phyloP scores from a whole-genome alignment of 1,140 invertebrate genomes.

The Probaryconus sp. region DNA sequence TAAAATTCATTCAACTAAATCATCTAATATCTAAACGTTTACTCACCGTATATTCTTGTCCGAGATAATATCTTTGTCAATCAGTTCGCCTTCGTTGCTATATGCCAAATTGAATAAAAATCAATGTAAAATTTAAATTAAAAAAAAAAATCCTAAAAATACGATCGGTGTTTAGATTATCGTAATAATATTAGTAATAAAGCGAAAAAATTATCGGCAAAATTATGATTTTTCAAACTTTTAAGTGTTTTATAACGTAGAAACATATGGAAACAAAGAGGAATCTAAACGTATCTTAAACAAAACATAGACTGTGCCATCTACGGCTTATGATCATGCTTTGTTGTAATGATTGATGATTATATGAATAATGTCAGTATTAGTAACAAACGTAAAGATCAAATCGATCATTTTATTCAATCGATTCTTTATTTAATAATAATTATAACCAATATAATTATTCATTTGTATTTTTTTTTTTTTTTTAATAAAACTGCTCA shows the following conservation, averaged over 20 bases:
- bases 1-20: conserved; percentile 39
- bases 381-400: neutral
- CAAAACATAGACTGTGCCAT: conserved; percentile 39
- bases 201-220: conserved; percentile 28
- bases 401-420: no score
- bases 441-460: no score
- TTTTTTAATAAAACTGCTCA: no score
- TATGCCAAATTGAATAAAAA: conserved; percentile 57
- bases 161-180: no score
- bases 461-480: neutral
- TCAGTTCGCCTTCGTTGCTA: conserved; percentile 52
- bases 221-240: no score
- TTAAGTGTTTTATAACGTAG: no score
- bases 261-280: neutral
- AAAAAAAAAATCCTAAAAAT: conserved; percentile 42
- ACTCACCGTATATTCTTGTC: conserved; percentile 89
- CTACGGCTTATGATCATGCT: conserved; percentile 46
- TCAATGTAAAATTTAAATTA: conserved; percentile 47
- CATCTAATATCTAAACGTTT: conserved; percentile 53
- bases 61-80: conserved; percentile 81
- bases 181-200: conserved; percentile 37
- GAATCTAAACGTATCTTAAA: neutral
- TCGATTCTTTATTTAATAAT: neutral
- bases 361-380: neutral
- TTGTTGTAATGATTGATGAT: conserved; percentile 23